A percentile compares a stretch with the other conserved stretches of the same genome.
These are phyloP conservation scores for Pseudomyrmex gracilis DNA, from an alignment of 1,140 invertebrate genomes.

Conservation along the genomic window DNA sequence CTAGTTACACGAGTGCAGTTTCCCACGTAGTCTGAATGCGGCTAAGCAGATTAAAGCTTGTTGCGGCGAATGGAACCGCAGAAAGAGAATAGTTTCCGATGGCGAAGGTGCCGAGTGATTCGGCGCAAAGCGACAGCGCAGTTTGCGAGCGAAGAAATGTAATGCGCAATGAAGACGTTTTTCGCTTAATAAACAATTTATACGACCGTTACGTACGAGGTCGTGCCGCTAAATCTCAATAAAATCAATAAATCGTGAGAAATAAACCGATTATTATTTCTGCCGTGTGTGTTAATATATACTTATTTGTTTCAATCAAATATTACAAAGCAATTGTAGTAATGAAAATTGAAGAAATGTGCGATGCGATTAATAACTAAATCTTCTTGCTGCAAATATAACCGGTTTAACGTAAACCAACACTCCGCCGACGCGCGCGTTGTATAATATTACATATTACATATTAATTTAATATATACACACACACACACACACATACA, in stretches of 20 bases:
- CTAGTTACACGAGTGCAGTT: conserved; percentile 75
- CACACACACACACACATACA: conserved; percentile 27
- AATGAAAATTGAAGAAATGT: conserved; percentile 46
- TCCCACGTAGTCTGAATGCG: conserved; percentile 76
- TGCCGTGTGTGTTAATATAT: background rate
- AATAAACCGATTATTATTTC: background rate
- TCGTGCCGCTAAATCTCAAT: no score
- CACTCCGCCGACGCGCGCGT: background rate
- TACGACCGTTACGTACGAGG: no score
- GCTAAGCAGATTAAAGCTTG: conserved; percentile 78
- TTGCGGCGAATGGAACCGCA: conserved; percentile 68
- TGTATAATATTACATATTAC: conserved; percentile 1
- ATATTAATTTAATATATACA: conserved; percentile 59
- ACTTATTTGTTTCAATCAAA: no score
- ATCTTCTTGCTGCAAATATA: background rate
- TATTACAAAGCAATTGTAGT: background rate
- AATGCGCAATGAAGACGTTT: background rate
- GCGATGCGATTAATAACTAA: conserved; percentile 4
- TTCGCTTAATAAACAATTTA: conserved; percentile 37
- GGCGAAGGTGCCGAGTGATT: conserved; percentile 64
- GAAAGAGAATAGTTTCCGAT: conserved; percentile 68
- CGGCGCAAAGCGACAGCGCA: conserved; percentile 40
- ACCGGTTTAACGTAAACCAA: conserved; percentile 26
- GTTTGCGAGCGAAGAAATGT: conserved; percentile 30
- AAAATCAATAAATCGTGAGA: no score